Evolutionary conservation across 2,888 invertebrate genomes (phyloP), one percentile per base, ranked within the genome.

Genomic region (Cerceris rybyensis): DNA sequence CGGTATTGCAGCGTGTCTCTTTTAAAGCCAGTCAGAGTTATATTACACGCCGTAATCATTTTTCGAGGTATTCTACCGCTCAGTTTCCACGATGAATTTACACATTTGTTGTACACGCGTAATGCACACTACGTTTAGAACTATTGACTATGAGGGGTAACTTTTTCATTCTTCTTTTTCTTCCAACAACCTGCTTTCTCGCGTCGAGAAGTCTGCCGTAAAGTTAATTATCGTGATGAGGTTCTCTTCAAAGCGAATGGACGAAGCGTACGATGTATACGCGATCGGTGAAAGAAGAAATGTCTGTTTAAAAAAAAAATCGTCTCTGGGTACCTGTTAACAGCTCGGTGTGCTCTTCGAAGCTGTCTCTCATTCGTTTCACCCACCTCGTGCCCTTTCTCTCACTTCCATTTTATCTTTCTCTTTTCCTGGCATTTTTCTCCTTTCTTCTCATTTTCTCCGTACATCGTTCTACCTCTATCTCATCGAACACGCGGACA

Each of bases 271-370:
- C 49, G 17, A 28, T 6, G 58, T 46, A 67, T 17, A 61, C 17
- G 55, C 54, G 50, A 43, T 55, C 52, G n/a, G 8, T 9, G 65
- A 50, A 42, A 41, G 59, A 59, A 78, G 70, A 64, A 72, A 80
- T 70, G 52, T 58, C 67, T 71, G 52, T 61, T 74, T 68, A 54
- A 28, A 72, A 83, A 28, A 72, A 83, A 77, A 80, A 64, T 49
- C 64, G 41, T 49, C 54, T 63, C 43, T 8, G 14, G 54, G 17
- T 80, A 58, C 41, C 55, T 41, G 71, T 63, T 72, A 70, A 58
- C 73, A 43, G 67, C 63, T 46, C 75, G 60, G 54, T 65, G 13
- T 58, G 39, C 65, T 69, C 70, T 77, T 77, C 66, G 63, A 64
- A 65, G 46, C 61, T 67, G 72, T 57, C 54, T 58, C 64, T 70